Conservation (phyloP, 2,113 vertebrate species). For the Monopterus albus region DNA sequence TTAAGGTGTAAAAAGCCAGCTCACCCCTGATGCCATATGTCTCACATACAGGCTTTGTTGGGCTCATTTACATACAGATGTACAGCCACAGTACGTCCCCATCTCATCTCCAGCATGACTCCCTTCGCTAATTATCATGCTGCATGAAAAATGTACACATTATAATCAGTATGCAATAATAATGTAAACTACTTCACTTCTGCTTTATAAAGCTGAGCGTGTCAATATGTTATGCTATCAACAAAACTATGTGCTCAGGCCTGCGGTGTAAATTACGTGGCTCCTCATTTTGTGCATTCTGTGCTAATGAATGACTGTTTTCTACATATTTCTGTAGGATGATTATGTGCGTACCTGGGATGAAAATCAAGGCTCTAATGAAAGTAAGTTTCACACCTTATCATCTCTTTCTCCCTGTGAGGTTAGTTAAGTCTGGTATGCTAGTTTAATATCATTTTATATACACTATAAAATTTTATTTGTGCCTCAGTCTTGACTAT, state of each 20-base stretch:
- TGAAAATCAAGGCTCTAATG: constrained; percentile 89
- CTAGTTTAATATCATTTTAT: neutral
- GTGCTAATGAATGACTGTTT: constrained; percentile 27
- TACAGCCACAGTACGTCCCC: constrained; percentile 12
- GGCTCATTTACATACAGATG: constrained; percentile 62
- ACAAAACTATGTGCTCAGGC: neutral
- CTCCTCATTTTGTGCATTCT: constrained; percentile 4
- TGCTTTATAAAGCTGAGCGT: constrained; percentile 20
- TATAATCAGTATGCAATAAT: constrained; percentile 46
- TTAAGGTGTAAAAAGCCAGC: constrained; percentile 42
- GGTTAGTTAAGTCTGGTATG: neutral
- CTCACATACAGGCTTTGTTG: constrained; percentile 39
- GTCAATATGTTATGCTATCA: constrained; percentile 8
- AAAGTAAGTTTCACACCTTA: constrained; percentile 82
- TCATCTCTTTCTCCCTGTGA: neutral
- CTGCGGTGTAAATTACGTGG: constrained; percentile 13
- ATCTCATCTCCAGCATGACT: constrained; percentile 43
- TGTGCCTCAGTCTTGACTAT: too few species aligned
- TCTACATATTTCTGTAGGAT: constrained; percentile 82
- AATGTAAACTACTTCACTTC: constrained; percentile 40
- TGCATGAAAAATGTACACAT: constrained; percentile 45
- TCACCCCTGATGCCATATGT: constrained; percentile 48
- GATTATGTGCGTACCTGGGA: constrained; percentile 94
- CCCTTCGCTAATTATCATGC: constrained; percentile 60
- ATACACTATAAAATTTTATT: too few species aligned